Evolutionary conservation across 2,113 vertebrate genomes (phyloP).

Genomic region (Dicerorhinus sumatrensis): DNA sequence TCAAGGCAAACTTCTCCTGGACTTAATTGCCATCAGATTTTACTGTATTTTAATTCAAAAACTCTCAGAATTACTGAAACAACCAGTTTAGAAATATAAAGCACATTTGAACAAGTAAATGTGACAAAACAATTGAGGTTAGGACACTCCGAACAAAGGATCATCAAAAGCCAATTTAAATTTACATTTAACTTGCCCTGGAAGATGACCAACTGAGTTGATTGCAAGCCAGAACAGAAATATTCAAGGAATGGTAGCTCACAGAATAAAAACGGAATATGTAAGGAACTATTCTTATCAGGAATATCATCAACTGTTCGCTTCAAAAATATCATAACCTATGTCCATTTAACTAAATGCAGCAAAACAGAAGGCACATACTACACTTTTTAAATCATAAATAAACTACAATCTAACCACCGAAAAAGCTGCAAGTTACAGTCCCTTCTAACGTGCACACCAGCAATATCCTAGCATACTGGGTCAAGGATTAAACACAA

Average conservation of each 20-base stretch:
- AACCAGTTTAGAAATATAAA: not conserved
- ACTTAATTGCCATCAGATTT: not conserved
- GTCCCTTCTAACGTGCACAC: not conserved
- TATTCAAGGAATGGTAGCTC: not conserved
- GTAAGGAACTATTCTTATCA: not conserved
- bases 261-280: not conserved
- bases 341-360: not conserved
- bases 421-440: slow-evolving; percentile 21
- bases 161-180: slow-evolving; percentile 44
- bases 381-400: not conserved
- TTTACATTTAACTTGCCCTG: slow-evolving; percentile 20
- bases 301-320: not conserved
- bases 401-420: not conserved
- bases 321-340: not conserved
- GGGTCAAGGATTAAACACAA: not conserved
- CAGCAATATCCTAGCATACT: not conserved
- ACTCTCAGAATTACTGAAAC: not conserved
- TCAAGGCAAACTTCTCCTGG: not conserved
- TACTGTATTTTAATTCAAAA: not conserved
- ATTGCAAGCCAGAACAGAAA: not conserved
- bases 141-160: slow-evolving; percentile 1
- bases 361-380: not conserved
- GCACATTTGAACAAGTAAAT: slow-evolving; percentile 25
- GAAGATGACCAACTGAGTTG: not conserved
- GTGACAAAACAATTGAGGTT: slow-evolving; percentile 26